These are phyloP conservation scores for Hylia prasina DNA, from an alignment of 2,113 vertebrate genomes.

Conservation along the genomic window DNA sequence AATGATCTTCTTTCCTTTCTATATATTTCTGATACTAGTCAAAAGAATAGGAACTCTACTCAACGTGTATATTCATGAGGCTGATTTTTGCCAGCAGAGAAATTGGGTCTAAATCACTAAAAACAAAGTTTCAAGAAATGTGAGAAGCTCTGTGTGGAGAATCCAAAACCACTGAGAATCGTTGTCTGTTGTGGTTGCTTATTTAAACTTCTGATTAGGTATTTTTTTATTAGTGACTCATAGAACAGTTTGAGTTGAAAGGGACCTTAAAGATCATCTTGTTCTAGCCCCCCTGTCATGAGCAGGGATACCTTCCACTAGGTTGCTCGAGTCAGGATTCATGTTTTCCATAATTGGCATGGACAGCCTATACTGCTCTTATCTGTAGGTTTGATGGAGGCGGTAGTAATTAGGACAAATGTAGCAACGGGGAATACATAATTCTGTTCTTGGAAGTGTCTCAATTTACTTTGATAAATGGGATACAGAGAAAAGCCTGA, in stretches of 20 bases:
- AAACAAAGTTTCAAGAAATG: not conserved
- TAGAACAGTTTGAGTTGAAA: not conserved
- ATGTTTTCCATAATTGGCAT: not conserved
- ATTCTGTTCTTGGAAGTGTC: not conserved
- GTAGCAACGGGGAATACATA: not conserved
- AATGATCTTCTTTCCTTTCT: not conserved
- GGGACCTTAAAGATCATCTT: not conserved
- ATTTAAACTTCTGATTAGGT: not conserved
- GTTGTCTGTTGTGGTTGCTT: not conserved
- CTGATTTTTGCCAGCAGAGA: not conserved
- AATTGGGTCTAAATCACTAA: not conserved
- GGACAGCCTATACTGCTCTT: not conserved
- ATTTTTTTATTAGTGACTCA: not conserved
- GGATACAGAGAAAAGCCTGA: not conserved
- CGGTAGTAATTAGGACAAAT: not conserved
- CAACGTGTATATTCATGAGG: not conserved
- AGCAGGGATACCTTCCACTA: not conserved
- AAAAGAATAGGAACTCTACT: not conserved
- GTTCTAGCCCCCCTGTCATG: not conserved
- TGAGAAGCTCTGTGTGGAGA: accelerated
- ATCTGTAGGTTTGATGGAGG: not conserved
- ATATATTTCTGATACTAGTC: not conserved
- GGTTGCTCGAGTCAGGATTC: not conserved
- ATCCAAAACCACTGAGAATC: not conserved
- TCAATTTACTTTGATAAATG: not conserved